phyloP scores from a whole-genome alignment of 2,888 invertebrate species.

The Orthosia gracilis region DNA sequence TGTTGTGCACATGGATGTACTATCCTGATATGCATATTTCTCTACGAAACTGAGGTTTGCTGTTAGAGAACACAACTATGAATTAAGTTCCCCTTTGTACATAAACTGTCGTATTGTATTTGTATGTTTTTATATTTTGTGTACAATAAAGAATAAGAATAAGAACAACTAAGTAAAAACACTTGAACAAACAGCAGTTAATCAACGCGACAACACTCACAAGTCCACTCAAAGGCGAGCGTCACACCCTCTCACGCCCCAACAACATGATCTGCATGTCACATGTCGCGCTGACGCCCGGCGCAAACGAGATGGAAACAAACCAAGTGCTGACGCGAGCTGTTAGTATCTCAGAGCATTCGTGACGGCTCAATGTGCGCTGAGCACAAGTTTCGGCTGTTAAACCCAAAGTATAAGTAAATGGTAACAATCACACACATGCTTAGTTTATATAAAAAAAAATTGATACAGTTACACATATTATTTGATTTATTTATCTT shows the following conservation, averaged over 20 bases:
- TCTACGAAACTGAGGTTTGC: too few species aligned
- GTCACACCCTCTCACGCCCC: constrained; percentile 37
- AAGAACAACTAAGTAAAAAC: background rate
- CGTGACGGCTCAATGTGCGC: background rate
- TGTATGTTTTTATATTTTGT: too few species aligned
- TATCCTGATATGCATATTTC: too few species aligned
- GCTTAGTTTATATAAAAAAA: background rate
- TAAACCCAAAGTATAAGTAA: background rate
- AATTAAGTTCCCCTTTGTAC: too few species aligned
- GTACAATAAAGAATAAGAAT: too few species aligned
- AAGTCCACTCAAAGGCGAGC: constrained; percentile 17
- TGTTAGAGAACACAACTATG: too few species aligned
- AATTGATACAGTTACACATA: background rate
- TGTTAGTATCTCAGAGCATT: background rate
- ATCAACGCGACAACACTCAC: background rate
- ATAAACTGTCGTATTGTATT: too few species aligned
- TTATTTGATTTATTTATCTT: too few species aligned
- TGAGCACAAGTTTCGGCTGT: background rate
- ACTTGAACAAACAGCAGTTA: constrained; percentile 1
- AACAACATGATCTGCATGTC: constrained; percentile 63
- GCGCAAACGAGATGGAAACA: constrained; percentile 72
- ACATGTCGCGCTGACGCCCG: constrained; percentile 72
- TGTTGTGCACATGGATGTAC: too few species aligned
- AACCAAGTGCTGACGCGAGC: constrained; percentile 46
- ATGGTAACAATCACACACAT: background rate